Base-by-base conservation (phyloP, 2,113 vertebrate species). In the Perca flavescens region DNA sequence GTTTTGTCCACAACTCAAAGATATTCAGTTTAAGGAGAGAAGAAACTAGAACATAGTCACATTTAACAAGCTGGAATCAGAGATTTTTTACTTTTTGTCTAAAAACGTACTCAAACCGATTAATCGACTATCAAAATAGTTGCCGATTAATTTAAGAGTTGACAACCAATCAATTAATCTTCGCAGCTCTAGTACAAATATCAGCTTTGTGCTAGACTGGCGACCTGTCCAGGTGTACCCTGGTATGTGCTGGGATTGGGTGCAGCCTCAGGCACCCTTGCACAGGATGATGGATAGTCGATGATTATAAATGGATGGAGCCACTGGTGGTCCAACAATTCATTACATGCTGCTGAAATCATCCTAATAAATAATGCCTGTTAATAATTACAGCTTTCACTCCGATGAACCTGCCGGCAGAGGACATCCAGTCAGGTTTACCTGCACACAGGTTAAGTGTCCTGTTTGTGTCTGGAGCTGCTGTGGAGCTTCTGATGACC, bases 401-500 rank as follows among this genome's bases (percentile, higher is more conserved):
- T 71, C 19, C 12, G 40, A 43, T 43, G 10, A 28, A 8, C 3
- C 6, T 82, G 62, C 19, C 21, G 1, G 62, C 47, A 0, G 68
- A 70, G 57, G 14, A 52, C 67, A n/a, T 0, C 3, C n/a, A 12
- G 77, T 25, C 71, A 12, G 5, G 47, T 74, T 62, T 62, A 75
- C 67, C 80, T 78, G 60, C 54, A 84, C 67, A 67, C 84, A 67
- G 57, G 31, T 2, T 34, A 34, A 77, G 79, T 10, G 73, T 10
- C 60, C 50, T 71, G 70, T 65, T 72, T 64, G 74, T 75, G 69
- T 80, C 64, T 66, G 62, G 52, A 36, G 81, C 75, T 77, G 58
- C 58, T 58, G 57, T 36, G 3, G 43, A 77, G 7, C 14, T 77
- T 73, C 73, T 50, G 80, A 84, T 14, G 72, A 63, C 28, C 81